These are phyloP conservation scores for Pantherophis guttatus DNA, from an alignment of 2,113 vertebrate genomes.

Conservation along the genomic window DNA sequence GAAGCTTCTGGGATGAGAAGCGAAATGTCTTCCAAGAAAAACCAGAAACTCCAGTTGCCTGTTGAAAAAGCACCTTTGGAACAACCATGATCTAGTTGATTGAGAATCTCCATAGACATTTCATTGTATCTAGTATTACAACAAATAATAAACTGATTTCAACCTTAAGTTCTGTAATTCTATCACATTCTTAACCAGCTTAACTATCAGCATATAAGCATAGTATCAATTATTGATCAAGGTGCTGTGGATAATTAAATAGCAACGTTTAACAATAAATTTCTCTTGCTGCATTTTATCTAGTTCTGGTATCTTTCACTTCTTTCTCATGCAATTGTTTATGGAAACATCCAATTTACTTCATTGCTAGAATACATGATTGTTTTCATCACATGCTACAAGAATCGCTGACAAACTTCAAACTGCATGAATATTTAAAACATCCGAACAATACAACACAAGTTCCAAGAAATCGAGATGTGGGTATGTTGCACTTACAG, in stretches of 20 bases:
- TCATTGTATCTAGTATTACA: neutral
- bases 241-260: neutral
- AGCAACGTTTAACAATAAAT: neutral
- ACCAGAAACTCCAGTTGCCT: no score
- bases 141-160: neutral
- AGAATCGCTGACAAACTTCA: neutral
- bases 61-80: no score
- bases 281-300: neutral
- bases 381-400: neutral
- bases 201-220: neutral
- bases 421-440: neutral
- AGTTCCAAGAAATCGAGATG: neutral
- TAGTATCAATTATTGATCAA: neutral
- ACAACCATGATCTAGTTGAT: no score
- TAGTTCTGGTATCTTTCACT: neutral
- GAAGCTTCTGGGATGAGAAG: no score
- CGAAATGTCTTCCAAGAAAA: no score
- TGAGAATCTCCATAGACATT: neutral
- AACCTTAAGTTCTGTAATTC: neutral
- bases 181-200: neutral
- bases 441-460: neutral
- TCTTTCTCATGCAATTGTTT: neutral
- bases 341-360: neutral
- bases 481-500: neutral
- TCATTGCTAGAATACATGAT: neutral